phyloP scores from a whole-genome alignment of 2,888 invertebrate species.

The Lordiphosa andalusiaca region DNA sequence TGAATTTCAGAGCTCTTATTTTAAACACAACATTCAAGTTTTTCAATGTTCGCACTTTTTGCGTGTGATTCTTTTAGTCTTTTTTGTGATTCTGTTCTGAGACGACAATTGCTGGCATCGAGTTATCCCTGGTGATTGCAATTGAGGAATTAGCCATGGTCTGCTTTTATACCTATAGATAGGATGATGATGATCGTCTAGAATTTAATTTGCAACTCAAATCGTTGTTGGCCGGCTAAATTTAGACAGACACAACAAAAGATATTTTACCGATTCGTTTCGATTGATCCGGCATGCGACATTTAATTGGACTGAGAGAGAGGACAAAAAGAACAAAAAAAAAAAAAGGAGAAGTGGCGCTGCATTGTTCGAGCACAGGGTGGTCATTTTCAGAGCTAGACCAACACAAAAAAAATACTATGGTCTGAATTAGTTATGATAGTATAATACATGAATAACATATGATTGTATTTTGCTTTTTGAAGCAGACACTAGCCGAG shows the following conservation, averaged over 20 bases:
- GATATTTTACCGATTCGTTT: conserved; percentile 7
- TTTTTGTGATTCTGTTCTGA: conserved; percentile 9
- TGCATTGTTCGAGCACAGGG: no score
- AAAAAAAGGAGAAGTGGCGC: neutral
- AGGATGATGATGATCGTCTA: neutral
- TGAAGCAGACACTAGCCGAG: no score
- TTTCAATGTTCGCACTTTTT: conserved; percentile 29
- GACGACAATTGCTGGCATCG: conserved; percentile 36
- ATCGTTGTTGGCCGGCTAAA: conserved; percentile 18
- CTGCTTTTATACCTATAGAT: conserved; percentile 28
- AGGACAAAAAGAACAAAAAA: neutral
- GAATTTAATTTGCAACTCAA: conserved; percentile 2
- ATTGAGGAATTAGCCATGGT: conserved; percentile 19
- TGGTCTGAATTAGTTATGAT: no score
- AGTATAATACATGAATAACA: no score
- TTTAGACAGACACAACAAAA: conserved; percentile 18
- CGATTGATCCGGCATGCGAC: conserved; percentile 17
- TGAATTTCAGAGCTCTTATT: conserved; percentile 16
- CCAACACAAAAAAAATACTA: no score
- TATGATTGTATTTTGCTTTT: no score
- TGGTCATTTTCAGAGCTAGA: no score
- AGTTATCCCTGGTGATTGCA: conserved; percentile 22
- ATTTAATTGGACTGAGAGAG: conserved; percentile 12
- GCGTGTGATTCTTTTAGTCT: conserved; percentile 22
- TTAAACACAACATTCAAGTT: conserved; percentile 1